Percentiles rank a stretch among this genome's conserved stretches.
Evolutionary conservation across 2,888 invertebrate genomes (phyloP).

Genomic region (Sycophila texana): DNA sequence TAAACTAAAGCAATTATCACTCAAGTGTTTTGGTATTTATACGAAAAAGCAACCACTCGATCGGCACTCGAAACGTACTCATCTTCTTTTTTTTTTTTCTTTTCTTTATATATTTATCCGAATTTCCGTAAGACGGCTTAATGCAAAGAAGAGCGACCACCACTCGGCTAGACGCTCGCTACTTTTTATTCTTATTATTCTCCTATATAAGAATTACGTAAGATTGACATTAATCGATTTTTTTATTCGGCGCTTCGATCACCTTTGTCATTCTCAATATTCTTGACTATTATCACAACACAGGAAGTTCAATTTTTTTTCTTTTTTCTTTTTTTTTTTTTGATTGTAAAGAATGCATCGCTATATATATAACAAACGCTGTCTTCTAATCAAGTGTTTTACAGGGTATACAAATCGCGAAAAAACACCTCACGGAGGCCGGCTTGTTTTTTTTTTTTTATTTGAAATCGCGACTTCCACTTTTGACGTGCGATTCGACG

Average conservation of each 20-base stretch:
- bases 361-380: slow-evolving; percentile 48
- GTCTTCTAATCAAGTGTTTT: slow-evolving; percentile 44
- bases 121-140: slow-evolving; percentile 29
- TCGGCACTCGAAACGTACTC: slow-evolving; percentile 19
- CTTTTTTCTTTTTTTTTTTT: slow-evolving; percentile 21
- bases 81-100: slow-evolving; percentile 1
- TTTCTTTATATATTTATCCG: background rate
- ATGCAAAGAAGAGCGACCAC: slow-evolving; percentile 35
- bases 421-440: slow-evolving; percentile 66
- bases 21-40: slow-evolving; percentile 24
- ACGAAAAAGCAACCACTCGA: slow-evolving; percentile 58
- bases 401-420: slow-evolving; percentile 52
- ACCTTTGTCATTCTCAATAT: slow-evolving; percentile 49
- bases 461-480: slow-evolving; percentile 5
- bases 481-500: slow-evolving; percentile 47
- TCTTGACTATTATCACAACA: slow-evolving; percentile 58
- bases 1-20: slow-evolving; percentile 58
- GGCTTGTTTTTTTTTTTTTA: slow-evolving; percentile 38
- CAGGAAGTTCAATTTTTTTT: slow-evolving; percentile 53
- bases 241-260: slow-evolving; percentile 57
- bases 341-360: slow-evolving; percentile 50
- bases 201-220: slow-evolving; percentile 43
- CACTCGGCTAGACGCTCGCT: slow-evolving; percentile 40
- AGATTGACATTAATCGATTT: slow-evolving; percentile 56
- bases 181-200: slow-evolving; percentile 48